phyloP scores from a whole-genome alignment of 1,140 invertebrate genomes.

The Dinothrombium tinctorium region DNA sequence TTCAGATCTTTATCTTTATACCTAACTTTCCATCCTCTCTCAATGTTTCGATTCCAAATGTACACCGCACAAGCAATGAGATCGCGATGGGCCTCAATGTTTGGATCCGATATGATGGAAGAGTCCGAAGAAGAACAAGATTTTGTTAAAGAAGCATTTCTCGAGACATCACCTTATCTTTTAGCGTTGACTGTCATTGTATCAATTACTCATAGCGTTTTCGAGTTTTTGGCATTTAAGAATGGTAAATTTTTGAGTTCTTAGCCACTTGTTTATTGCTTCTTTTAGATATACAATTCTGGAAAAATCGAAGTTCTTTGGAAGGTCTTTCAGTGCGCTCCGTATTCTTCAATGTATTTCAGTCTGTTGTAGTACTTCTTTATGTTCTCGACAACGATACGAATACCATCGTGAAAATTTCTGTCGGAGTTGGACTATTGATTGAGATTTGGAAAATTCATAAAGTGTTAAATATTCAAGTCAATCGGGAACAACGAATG shows the following conservation, averaged over 20 bases:
- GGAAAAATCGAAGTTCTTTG: slow-evolving; percentile 87
- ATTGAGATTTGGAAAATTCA: slow-evolving; percentile 99
- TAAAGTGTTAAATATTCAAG: slow-evolving; percentile 48
- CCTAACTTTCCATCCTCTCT: slow-evolving; percentile 77
- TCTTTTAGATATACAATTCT: slow-evolving; percentile 85
- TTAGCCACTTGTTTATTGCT: slow-evolving; percentile 11
- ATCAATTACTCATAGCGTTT: slow-evolving; percentile 85
- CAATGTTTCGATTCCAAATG: slow-evolving; percentile 90
- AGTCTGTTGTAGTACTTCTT: slow-evolving; percentile 74
- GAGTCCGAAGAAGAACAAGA: slow-evolving; percentile 76
- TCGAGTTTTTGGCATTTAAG: slow-evolving; percentile 97
- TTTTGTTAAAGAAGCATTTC: slow-evolving; percentile 77
- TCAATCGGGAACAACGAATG: slow-evolving; percentile 45
- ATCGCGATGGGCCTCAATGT: slow-evolving; percentile 27
- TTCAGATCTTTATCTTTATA: slow-evolving; percentile 27
- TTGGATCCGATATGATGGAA: slow-evolving; percentile 32
- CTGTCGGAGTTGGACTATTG: slow-evolving; percentile 70
- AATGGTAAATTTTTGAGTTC: slow-evolving; percentile 39
- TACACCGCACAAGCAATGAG: slow-evolving; percentile 77
- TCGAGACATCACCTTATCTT: slow-evolving; percentile 91
- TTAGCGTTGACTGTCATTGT: slow-evolving; percentile 72
- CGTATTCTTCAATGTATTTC: slow-evolving; percentile 98
- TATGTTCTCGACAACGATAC: slow-evolving; percentile 98
- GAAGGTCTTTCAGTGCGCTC: slow-evolving; percentile 92
- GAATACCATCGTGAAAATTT: slow-evolving; percentile 78